Evolutionary conservation across 2,888 invertebrate genomes (phyloP), one percentile per base, ranked within the genome.

Genomic region (Microplitis manilae): DNA sequence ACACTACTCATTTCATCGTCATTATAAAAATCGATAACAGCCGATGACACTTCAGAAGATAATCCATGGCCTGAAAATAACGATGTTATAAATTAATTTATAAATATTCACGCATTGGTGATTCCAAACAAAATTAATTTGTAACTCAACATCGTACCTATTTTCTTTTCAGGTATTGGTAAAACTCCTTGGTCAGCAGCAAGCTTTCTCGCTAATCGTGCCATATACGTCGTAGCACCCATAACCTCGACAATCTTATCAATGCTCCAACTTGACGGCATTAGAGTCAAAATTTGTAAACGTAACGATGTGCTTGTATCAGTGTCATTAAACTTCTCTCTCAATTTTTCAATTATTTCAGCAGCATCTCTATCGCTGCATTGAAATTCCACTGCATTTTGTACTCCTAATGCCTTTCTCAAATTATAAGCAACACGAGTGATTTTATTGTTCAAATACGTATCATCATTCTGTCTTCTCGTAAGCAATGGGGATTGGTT

Each of bases 391-490:
- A 50, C 39, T 60, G 13, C n/a, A 68, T 38, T 41, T 62, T 70
- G 13, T 60, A 74, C 65, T 64, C 73, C 73, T 41, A 77, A 74
- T 73, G 40, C 69, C 41, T 74, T 77, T 62, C 59, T 13, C 41
- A 77, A 74, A 77, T 68, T 73, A 15, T 62, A 13, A 68, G 77
- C 69, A 30, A 77, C 77, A 69, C 74, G 77, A 77, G 50, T 74
- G 60, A 74, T 74, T 74, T 77, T 73, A 61, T 77, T 30, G 39
- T 77, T 68, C 50, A 74, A 70, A 64, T 77, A 77, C 30, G 67
- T 69, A n/a, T 77, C 77, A 69, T 5, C 15, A 17, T 15, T 74
- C 30, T 38, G 60, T 77, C 73, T 69, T 64, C 69, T 61, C 6
- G 70, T 64, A 74, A 69, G 20, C 61, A 77, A 13, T 39, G 77